Conservation (phyloP, 2,888 invertebrate genomes). For the Pachymerium ferrugineum region DNA sequence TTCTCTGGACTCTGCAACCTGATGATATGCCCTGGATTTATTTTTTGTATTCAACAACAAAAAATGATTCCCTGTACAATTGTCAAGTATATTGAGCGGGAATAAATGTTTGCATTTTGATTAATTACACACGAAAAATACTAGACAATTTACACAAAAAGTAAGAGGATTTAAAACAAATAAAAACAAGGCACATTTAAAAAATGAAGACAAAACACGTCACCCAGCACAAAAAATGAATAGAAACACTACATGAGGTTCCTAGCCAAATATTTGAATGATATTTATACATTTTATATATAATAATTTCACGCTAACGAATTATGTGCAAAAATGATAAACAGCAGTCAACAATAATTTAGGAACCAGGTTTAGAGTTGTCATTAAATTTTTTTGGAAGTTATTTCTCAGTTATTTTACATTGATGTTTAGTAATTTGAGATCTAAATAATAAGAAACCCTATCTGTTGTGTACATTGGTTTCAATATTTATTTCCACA, state of each 20-base stretch:
- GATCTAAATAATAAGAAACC: neutral
- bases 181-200: neutral
- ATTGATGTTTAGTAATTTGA: neutral
- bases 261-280: conserved; percentile 8
- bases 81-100: neutral
- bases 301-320: neutral
- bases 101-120: conserved; percentile 16
- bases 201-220: conserved; percentile 11
- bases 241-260: neutral
- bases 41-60: neutral
- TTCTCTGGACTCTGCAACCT: neutral
- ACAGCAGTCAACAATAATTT: conserved; percentile 30
- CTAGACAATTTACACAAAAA: neutral
- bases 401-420: neutral
- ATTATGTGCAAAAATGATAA: conserved; percentile 28
- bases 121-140: conserved; percentile 14
- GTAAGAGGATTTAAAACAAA: neutral
- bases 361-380: conserved; percentile 31
- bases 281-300: neutral
- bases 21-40: conserved; percentile 7
- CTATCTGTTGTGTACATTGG: too few species aligned
- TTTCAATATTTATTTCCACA: too few species aligned
- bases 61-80: neutral
- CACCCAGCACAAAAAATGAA: neutral
- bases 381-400: neutral